phyloP scores from a whole-genome alignment of 2,888 invertebrate species.

The Caenorhabditis panamensis region DNA sequence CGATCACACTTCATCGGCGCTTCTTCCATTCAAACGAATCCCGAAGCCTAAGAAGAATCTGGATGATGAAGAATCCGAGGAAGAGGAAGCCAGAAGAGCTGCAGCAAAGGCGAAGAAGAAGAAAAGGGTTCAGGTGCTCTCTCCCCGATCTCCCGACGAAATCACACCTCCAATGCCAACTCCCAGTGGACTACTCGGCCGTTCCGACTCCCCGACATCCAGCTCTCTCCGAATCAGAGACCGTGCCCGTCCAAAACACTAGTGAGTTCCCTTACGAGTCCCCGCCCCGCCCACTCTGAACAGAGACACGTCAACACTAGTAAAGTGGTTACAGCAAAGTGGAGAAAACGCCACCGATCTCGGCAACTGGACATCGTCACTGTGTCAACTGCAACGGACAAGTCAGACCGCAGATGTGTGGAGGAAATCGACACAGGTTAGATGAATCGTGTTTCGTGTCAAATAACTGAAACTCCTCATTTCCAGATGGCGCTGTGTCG shows the following conservation, averaged over 20 bases:
- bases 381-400: slow-evolving; percentile 77
- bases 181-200: slow-evolving; percentile 17
- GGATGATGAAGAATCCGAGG: slow-evolving; percentile 48
- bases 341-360: slow-evolving; percentile 77
- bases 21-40: slow-evolving; percentile 27
- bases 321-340: slow-evolving; percentile 74
- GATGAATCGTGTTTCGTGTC: no score
- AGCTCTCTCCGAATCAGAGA: slow-evolving; percentile 40
- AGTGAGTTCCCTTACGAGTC: slow-evolving; percentile 44
- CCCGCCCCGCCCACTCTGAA: neutral
- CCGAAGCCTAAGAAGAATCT: slow-evolving; percentile 30
- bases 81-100: slow-evolving; percentile 40
- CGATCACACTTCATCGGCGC: neutral
- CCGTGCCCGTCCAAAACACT: slow-evolving; percentile 53
- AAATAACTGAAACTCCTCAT: no score
- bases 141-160: slow-evolving; percentile 37
- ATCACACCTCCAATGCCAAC: slow-evolving; percentile 3
- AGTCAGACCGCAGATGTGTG: slow-evolving; percentile 78
- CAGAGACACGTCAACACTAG: slow-evolving; percentile 51
- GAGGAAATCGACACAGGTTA: slow-evolving; percentile 68
- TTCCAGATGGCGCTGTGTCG: slow-evolving; percentile 80
- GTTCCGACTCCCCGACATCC: slow-evolving; percentile 41
- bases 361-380: slow-evolving; percentile 70
- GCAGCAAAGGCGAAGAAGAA: slow-evolving; percentile 41
- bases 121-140: slow-evolving; percentile 39